Evolutionary conservation across 2,797 vertebrate species (phyloP).

Genomic region (Hemitrygon akajei): DNA sequence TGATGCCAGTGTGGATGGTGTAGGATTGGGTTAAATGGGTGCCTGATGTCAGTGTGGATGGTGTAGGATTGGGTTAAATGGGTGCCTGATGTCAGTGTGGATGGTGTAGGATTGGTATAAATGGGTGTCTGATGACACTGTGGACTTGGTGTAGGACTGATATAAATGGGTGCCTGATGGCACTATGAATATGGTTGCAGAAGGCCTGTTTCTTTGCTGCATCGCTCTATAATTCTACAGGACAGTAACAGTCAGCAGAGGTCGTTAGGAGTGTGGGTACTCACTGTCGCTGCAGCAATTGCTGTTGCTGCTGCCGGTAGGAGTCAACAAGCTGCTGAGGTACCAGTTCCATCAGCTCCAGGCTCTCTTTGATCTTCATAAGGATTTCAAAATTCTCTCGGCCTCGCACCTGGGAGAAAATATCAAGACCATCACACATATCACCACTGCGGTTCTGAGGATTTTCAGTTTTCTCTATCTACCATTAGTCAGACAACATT

Average conservation of each 20-base stretch:
- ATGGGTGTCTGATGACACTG: too few relatives aligned
- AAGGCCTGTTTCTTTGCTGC: background rate
- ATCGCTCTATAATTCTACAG: too few relatives aligned
- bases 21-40: too few relatives aligned
- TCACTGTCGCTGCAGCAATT: slow-evolving; percentile 88
- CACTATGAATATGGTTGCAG: background rate
- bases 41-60: too few relatives aligned
- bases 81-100: too few relatives aligned
- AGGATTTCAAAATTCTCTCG: slow-evolving; percentile 94
- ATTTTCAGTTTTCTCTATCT: too few relatives aligned
- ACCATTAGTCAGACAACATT: background rate
- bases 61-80: too few relatives aligned
- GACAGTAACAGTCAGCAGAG: background rate
- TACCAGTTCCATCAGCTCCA: slow-evolving; percentile 93
- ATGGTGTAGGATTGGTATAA: too few relatives aligned
- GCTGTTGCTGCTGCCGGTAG: slow-evolving; percentile 90
- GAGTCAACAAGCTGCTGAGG: slow-evolving; percentile 88
- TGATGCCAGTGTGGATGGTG: too few relatives aligned
- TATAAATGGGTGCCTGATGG: too few relatives aligned
- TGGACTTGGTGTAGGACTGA: too few relatives aligned
- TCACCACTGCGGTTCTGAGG: background rate
- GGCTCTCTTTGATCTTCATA: slow-evolving; percentile 95
- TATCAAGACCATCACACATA: background rate
- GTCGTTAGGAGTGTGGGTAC: slow-evolving; percentile 46
- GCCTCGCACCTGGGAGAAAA: slow-evolving; percentile 73